These are phyloP conservation scores for Fratercula arctica DNA, from an alignment of 2,797 vertebrate species.

Conservation along the genomic window DNA sequence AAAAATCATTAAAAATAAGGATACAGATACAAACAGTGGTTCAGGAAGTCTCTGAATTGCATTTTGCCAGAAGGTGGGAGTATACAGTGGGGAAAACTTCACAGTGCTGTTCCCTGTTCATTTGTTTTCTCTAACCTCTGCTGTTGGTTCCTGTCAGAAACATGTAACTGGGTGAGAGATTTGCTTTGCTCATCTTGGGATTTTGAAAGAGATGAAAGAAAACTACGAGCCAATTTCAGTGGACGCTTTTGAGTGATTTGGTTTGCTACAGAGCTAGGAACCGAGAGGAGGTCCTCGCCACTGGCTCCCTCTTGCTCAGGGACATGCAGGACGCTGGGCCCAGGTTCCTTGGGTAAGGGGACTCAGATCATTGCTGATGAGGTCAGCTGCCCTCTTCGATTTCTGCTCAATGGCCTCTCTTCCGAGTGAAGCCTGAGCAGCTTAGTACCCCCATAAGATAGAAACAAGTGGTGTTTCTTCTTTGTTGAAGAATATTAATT, in stretches of 20 bases:
- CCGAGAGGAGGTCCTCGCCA: background rate
- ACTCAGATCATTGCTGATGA: background rate
- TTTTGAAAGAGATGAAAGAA: background rate
- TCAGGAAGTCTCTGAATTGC: background rate
- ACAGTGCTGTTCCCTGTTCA: background rate
- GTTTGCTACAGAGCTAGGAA: background rate
- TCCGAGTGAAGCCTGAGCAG: background rate
- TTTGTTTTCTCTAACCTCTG: background rate
- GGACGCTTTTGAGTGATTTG: background rate
- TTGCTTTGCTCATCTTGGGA: background rate
- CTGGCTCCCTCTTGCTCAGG: background rate
- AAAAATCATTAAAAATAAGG: background rate
- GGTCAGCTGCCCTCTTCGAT: background rate
- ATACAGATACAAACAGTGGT: background rate
- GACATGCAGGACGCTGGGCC: background rate
- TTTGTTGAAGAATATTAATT: too few relatives aligned
- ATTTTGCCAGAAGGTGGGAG: background rate
- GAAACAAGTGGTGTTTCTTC: background rate
- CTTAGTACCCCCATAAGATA: background rate
- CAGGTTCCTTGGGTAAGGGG: background rate
- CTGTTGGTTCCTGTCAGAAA: background rate
- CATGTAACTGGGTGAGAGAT: background rate
- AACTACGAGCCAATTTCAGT: background rate
- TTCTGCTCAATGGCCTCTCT: background rate
- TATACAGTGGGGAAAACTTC: background rate